Percentiles rank a stretch among this genome's conserved stretches.
These are phyloP conservation scores for Sylvia borin DNA, from an alignment of 2,797 vertebrate genomes.

Conservation along the genomic window DNA sequence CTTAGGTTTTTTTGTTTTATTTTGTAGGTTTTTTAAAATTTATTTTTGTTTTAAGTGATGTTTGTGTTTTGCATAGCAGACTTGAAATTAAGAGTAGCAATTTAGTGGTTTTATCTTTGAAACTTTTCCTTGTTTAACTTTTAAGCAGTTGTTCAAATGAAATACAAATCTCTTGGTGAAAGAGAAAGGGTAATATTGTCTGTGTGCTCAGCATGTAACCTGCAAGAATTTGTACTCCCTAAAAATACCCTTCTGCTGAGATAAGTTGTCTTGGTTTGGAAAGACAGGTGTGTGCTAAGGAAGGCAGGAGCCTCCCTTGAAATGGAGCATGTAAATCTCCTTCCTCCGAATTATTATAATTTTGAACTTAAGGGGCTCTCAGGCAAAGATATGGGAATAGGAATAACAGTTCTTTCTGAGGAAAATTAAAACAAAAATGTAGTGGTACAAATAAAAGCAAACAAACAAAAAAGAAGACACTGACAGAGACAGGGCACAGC, in stretches of 20 bases:
- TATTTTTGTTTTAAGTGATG: neutral
- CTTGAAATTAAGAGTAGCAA: neutral
- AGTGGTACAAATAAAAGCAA: neutral
- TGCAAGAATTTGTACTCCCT: neutral
- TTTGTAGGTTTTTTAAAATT: neutral
- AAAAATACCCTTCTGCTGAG: neutral
- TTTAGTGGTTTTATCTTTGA: neutral
- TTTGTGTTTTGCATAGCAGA: neutral
- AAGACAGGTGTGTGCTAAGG: neutral
- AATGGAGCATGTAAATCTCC: neutral
- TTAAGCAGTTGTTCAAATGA: neutral
- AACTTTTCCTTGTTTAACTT: neutral
- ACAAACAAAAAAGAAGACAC: neutral
- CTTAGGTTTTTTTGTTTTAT: rapidly evolving
- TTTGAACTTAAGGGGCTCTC: neutral
- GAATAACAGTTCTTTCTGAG: neutral
- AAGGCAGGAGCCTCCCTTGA: neutral
- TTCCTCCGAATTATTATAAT: neutral
- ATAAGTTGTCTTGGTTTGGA: neutral
- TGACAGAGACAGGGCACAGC: neutral
- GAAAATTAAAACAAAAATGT: neutral
- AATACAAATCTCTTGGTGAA: neutral
- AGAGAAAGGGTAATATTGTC: neutral
- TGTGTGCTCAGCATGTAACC: neutral
- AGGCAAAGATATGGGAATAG: neutral